These are phyloP conservation scores for Aphis gossypii DNA, from an alignment of 1,140 invertebrate genomes.

Conservation along the genomic window DNA sequence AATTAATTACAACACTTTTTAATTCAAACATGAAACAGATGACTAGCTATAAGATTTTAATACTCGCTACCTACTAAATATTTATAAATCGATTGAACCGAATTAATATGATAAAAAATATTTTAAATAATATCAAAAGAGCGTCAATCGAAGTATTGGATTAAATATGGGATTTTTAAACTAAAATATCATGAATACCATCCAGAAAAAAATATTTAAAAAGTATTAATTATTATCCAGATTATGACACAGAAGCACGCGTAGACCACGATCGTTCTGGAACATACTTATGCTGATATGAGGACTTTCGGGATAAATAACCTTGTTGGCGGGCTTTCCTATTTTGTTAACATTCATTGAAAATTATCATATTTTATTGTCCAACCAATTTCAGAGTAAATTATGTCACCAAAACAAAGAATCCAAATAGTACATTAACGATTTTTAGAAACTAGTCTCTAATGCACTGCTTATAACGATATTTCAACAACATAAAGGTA, in stretches of 20 bases:
- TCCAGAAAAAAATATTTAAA: too few species aligned
- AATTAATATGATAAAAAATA: neutral
- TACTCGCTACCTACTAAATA: neutral
- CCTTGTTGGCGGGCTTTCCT: neutral
- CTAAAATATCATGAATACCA: too few species aligned
- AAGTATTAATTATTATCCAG: too few species aligned
- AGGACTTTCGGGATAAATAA: neutral
- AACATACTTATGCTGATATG: neutral
- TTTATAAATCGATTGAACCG: neutral
- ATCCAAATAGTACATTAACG: neutral
- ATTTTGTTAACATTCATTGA: neutral
- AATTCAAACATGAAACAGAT: neutral
- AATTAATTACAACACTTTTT: neutral
- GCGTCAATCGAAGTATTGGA: too few species aligned
- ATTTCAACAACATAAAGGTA: neutral
- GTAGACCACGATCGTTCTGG: neutral
- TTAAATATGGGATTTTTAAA: too few species aligned
- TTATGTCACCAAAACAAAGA: neutral
- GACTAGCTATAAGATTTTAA: neutral
- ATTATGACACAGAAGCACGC: too few species aligned
- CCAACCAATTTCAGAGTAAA: neutral
- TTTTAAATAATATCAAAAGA: neutral
- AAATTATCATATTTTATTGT: neutral
- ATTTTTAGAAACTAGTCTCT: neutral
- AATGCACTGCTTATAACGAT: neutral